Conservation (phyloP, 2,797 vertebrate species). For the Anomalospiza imberbis region DNA sequence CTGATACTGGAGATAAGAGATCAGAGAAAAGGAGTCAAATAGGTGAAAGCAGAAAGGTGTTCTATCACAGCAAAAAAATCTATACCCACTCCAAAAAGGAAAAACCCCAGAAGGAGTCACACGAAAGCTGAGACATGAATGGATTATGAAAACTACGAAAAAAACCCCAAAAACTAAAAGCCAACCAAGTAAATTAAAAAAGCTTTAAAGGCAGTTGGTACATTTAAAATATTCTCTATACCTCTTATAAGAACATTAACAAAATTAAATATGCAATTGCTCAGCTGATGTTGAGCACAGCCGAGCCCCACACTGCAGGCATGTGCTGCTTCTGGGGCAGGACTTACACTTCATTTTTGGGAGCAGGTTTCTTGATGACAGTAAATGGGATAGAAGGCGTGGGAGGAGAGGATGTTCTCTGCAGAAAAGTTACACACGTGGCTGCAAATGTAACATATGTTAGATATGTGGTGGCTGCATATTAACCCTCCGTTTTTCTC, state of each 20-base stretch:
- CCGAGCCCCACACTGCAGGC: background rate
- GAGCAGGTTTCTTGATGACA: background rate
- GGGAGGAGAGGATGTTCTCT: background rate
- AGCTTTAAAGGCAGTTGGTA: background rate
- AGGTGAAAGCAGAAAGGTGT: background rate
- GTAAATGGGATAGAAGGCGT: background rate
- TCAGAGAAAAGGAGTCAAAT: background rate
- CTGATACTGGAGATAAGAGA: background rate
- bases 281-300: background rate
- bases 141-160: background rate
- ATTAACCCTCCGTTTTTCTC: background rate
- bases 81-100: background rate
- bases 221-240: background rate
- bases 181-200: background rate
- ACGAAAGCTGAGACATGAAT: background rate
- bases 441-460: background rate
- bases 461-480: background rate
- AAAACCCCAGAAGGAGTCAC: background rate
- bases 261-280: background rate
- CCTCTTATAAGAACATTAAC: background rate
- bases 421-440: background rate
- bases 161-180: background rate
- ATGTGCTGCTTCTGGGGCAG: background rate
- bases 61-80: background rate
- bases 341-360: background rate